Evolutionary conservation across 2,888 invertebrate genomes (phyloP).

Genomic region (Antheraea assamensis): DNA sequence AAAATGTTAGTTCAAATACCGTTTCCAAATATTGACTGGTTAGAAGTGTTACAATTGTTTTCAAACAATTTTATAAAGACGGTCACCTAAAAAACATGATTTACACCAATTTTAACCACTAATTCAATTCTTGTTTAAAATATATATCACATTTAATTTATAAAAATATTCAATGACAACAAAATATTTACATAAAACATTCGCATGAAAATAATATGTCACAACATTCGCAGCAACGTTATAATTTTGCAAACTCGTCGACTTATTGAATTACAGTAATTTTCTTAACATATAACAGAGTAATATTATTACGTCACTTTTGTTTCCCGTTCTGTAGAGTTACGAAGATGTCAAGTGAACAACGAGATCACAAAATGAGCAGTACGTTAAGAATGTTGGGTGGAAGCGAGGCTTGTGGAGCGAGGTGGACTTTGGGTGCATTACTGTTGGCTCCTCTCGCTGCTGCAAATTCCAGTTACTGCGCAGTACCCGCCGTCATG

Average conservation of each 20-base stretch:
- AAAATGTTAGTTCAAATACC: not conserved
- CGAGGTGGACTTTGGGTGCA: conserved; percentile 83
- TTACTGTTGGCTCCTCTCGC: conserved; percentile 82
- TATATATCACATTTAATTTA: not conserved
- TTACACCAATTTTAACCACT: not conserved
- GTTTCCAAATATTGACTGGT: not conserved
- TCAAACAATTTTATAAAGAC: not conserved
- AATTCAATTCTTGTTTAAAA: not conserved
- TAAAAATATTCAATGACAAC: not conserved
- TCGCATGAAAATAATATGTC: not conserved
- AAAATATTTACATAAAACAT: not conserved
- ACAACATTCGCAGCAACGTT: conserved; percentile 2
- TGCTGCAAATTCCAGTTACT: conserved; percentile 83
- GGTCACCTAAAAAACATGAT: not conserved
- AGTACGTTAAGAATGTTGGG: conserved; percentile 53
- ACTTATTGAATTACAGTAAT: conserved; percentile 31
- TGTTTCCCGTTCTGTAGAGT: conserved; percentile 1
- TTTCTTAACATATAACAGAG: conserved; percentile 18
- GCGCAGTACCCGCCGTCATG: conserved; percentile 80
- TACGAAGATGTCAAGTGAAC: conserved; percentile 51
- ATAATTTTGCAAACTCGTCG: conserved; percentile 30
- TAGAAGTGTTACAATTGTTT: not conserved
- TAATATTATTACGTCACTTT: conserved; percentile 13
- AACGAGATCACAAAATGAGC: conserved; percentile 52
- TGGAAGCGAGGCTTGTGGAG: conserved; percentile 70